These are phyloP conservation scores for Crax fasciolata DNA, from an alignment of 2,797 vertebrate genomes.

Conservation along the genomic window DNA sequence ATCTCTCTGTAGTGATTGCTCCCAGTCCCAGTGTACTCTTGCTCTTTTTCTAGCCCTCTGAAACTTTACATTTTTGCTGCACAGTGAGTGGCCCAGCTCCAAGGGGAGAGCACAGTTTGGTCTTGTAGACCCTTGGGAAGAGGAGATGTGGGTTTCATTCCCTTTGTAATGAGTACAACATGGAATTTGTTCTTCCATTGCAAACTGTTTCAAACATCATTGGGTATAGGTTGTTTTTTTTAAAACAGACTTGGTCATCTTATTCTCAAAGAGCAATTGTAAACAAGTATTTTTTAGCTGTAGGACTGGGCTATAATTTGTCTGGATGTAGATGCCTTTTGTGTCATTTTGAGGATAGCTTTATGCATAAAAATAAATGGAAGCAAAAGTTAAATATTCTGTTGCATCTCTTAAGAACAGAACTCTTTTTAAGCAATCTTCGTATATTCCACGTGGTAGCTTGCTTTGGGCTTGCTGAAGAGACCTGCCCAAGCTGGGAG, in stretches of 20 bases:
- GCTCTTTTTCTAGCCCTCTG: background rate
- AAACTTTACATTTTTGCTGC: background rate
- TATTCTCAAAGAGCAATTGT: background rate
- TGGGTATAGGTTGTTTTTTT: background rate
- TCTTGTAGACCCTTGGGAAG: background rate
- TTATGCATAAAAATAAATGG: background rate
- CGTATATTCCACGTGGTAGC: background rate
- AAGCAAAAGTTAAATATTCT: background rate
- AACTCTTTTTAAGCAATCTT: background rate
- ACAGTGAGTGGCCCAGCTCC: background rate
- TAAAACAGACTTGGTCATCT: background rate
- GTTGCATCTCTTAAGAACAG: background rate
- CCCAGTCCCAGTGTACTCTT: background rate
- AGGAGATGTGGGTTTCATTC: background rate
- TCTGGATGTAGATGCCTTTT: background rate
- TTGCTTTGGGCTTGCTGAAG: background rate
- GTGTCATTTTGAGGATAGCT: background rate
- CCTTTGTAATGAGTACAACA: background rate
- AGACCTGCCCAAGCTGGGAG: background rate
- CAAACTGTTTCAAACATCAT: background rate
- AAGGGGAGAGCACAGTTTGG: background rate
- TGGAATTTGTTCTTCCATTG: background rate
- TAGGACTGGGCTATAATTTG: background rate
- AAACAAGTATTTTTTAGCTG: background rate
- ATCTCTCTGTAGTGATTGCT: background rate